phyloP scores from a whole-genome alignment of 2,113 vertebrate genomes.

The Nasalis larvatus region DNA sequence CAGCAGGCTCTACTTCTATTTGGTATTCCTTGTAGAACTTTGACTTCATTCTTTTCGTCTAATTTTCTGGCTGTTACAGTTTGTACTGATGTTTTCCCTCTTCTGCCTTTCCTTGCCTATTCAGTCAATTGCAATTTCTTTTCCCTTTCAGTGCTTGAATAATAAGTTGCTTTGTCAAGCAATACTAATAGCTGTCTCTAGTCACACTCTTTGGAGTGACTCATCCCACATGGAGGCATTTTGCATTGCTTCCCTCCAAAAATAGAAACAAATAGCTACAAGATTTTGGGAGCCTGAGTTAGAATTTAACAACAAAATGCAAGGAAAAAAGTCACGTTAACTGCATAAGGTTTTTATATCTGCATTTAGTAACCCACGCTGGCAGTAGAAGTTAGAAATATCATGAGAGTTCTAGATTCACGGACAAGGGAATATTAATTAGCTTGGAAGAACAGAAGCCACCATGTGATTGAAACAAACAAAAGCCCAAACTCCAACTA shows the following conservation, averaged over 20 bases:
- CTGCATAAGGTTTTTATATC: background rate
- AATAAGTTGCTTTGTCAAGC: constrained; percentile 31
- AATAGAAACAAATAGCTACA: background rate
- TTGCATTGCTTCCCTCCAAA: background rate
- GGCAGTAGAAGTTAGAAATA: background rate
- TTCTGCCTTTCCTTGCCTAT: background rate
- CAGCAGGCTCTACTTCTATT: background rate
- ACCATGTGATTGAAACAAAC: background rate
- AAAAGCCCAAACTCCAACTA: background rate
- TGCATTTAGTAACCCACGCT: background rate
- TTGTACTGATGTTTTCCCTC: constrained; percentile 25
- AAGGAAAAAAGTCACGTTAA: background rate
- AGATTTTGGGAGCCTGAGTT: background rate
- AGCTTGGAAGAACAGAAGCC: rapidly evolving
- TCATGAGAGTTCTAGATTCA: background rate
- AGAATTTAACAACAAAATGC: background rate
- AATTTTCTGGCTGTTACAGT: constrained; percentile 41
- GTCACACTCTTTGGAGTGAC: background rate
- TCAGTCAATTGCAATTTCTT: constrained; percentile 33
- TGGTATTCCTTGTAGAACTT: constrained; percentile 45
- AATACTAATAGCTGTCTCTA: constrained; percentile 42
- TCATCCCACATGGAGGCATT: background rate
- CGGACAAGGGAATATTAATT: background rate
- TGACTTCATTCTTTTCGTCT: constrained; percentile 58
- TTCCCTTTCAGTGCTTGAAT: constrained; percentile 29